Percentiles rank a stretch among this genome's conserved stretches.
These are phyloP conservation scores for Parauchenoglanis ngamensis DNA, from an alignment of 2,797 vertebrate species.

Conservation along the genomic window DNA sequence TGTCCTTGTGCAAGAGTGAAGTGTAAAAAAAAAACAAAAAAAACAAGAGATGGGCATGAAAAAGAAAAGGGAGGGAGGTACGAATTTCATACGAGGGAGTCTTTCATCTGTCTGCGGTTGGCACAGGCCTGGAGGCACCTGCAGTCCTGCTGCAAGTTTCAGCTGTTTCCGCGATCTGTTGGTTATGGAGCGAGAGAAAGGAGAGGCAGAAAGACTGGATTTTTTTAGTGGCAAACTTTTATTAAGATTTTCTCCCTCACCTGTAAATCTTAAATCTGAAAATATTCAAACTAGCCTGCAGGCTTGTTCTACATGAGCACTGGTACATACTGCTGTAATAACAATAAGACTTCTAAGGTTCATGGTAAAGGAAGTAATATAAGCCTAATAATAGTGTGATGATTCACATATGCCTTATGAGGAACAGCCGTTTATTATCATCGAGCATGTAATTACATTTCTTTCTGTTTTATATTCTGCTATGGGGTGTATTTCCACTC, in stretches of 20 bases:
- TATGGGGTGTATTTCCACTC: not conserved
- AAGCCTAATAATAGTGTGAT: not conserved
- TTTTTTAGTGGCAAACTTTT: constrained; percentile 4
- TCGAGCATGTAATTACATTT: not conserved
- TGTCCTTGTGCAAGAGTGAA: constrained; percentile 18
- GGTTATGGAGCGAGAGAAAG: not conserved
- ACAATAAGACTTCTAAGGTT: not conserved
- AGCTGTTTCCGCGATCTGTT: constrained; percentile 32
- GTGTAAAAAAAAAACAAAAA: not conserved
- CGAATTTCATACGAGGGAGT: constrained; percentile 34
- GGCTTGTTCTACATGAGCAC: not conserved
- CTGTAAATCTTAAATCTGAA: not conserved
- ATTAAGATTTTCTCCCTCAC: constrained; percentile 15
- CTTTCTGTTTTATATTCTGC: not conserved
- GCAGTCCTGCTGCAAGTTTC: constrained; percentile 40
- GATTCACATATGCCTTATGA: not conserved
- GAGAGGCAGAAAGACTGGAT: not conserved
- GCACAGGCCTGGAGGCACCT: constrained; percentile 50
- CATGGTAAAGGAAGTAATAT: not conserved
- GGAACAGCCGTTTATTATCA: not conserved
- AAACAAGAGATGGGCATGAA: not conserved
- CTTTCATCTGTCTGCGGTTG: constrained; percentile 52
- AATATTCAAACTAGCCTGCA: not conserved
- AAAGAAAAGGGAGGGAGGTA: not conserved
- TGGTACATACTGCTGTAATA: not conserved